A percentile compares a stretch with the other conserved stretches of the same genome.
Evolutionary conservation across 1,140 invertebrate genomes (phyloP).

Genomic region (Anadara kagoshimensis): DNA sequence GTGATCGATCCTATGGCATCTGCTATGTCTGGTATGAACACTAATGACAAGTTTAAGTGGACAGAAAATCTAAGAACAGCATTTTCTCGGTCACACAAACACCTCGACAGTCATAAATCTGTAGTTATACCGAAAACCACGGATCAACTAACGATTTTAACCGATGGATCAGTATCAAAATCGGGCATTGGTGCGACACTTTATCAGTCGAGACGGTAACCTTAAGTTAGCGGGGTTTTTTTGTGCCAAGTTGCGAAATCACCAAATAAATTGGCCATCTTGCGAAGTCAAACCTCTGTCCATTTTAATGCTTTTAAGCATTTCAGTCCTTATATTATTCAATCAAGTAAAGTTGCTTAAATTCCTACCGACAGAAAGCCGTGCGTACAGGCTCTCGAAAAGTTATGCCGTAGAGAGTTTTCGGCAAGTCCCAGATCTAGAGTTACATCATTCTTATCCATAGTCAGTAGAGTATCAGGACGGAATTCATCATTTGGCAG

Average conservation of each 20-base stretch:
- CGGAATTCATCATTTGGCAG: constrained; percentile 30
- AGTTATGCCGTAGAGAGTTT: no score
- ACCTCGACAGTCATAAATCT: no score
- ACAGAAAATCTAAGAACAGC: constrained; percentile 18
- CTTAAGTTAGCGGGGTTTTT: constrained; percentile 37
- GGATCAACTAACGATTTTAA: no score
- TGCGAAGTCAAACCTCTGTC: constrained; percentile 43
- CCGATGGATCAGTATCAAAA: constrained; percentile 39
- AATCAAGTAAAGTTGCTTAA: no score
- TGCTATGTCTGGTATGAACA: constrained; percentile 30
- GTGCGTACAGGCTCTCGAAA: no score
- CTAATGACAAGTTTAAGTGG: constrained; percentile 41
- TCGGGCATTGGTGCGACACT: constrained; percentile 39
- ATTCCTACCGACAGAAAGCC: no score
- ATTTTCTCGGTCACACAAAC: constrained; percentile 23
- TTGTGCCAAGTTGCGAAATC: constrained; percentile 35
- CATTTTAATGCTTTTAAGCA: constrained; percentile 27
- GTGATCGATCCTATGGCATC: constrained; percentile 45
- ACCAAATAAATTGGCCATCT: constrained; percentile 35
- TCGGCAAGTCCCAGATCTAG: constrained; percentile 27
- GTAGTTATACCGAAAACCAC: no score
- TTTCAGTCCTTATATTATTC: no score
- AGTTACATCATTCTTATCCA: constrained; percentile 31
- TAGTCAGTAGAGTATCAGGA: constrained; percentile 38
- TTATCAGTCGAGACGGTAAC: constrained; percentile 30